Conservation (phyloP, 2,888 invertebrate species). For the Lacanobia oleracea region DNA sequence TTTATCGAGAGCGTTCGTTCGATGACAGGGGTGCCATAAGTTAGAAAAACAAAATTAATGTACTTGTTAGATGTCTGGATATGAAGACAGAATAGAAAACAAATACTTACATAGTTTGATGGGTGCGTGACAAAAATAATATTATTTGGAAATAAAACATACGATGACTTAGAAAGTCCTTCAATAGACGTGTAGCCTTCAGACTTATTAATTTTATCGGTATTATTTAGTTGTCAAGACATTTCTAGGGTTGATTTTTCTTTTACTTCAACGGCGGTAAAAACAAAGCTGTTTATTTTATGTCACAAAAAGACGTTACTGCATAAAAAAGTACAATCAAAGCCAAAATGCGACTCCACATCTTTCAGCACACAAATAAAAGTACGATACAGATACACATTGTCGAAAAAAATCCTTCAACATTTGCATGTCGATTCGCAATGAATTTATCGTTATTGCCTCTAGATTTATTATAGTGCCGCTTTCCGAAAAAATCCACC, state of each 20-base stretch:
- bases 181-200: slow-evolving; percentile 13
- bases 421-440: slow-evolving; percentile 90
- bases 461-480: slow-evolving; percentile 86
- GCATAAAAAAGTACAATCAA: slow-evolving; percentile 30
- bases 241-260: neutral
- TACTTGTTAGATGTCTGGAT: neutral
- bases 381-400: slow-evolving; percentile 81
- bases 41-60: slow-evolving; percentile 5
- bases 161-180: neutral
- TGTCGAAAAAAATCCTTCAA: slow-evolving; percentile 86
- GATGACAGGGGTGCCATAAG: neutral
- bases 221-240: slow-evolving; percentile 12
- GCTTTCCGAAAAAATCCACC: slow-evolving; percentile 86
- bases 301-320: slow-evolving; percentile 9
- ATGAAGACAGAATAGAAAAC: slow-evolving; percentile 1
- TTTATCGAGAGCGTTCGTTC: neutral
- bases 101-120: no score
- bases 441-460: slow-evolving; percentile 91
- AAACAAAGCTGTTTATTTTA: slow-evolving; percentile 33
- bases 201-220: neutral
- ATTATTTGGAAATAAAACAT: neutral
- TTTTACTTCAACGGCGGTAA: neutral
- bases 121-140: slow-evolving; percentile 9
- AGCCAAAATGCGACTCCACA: slow-evolving; percentile 68
- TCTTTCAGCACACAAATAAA: slow-evolving; percentile 73